Evolutionary conservation across 2,888 invertebrate species (phyloP), one percentile per base, ranked within the genome.

Genomic region (Trachelus troglodyta): DNA sequence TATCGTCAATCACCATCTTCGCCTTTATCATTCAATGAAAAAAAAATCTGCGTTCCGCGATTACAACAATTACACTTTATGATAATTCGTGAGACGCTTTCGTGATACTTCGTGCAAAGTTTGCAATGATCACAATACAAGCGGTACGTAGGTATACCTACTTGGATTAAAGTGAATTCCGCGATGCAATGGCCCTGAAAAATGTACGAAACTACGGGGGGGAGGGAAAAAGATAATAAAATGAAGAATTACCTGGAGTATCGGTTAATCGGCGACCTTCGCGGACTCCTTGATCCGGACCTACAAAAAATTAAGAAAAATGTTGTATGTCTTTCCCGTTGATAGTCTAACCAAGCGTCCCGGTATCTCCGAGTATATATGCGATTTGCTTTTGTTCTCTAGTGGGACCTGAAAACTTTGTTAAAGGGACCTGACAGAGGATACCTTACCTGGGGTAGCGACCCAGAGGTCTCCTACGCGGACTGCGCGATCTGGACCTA

Each of bases 401-500:
- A 56, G 56, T 23, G 56, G 23, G 79, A 85, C 85, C 88, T 88
- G 88, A 86, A 89, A 89, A 89, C 40, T 85, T 35, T 35, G 76
- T 81, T 35, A 73, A 35, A 83, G 79, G 74, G 74, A 33, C 79
- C 75, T 37, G 79, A 73, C 3, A 79, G 34, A 37, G 31, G 73
- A 31, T 69, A 76, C 81, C 86, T 89, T 89, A 90, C 90, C 89
- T 90, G 79, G 87, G 86, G 80, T 83, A 85, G 80, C 84, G 87
- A 83, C 86, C 85, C 81, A 88, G 74, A 71, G 87, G 88, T 81
- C 84, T 89, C 80, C 77, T 89, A 76, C 83, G 85, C 6, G 87
- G 88, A 82, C 88, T 90, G 76, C 85, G 86, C 69, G 90, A 90
- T 83, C 87, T 85, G 84, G 90, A 90, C 84, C 89, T 90, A 89